phyloP scores from a whole-genome alignment of 2,797 vertebrate species.

The Molothrus aeneus region DNA sequence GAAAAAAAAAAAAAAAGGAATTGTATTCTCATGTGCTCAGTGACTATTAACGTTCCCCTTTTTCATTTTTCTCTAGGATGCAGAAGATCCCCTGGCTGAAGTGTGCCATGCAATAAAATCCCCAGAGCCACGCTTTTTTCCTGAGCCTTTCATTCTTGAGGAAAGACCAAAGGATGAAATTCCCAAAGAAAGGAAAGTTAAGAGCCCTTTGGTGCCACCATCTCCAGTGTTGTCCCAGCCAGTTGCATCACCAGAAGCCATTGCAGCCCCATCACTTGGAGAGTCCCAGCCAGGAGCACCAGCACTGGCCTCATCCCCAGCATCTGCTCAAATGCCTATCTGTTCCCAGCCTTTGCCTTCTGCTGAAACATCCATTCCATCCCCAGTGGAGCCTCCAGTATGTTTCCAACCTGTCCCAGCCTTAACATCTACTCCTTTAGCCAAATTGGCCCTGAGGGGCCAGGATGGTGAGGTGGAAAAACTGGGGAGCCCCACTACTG shows the following conservation, averaged over 20 bases:
- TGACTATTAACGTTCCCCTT: neutral
- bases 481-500: conserved; percentile 67
- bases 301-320: conserved; percentile 13
- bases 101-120: conserved; percentile 57
- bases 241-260: conserved; percentile 78
- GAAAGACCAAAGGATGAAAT: conserved; percentile 68
- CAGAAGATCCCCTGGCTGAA: neutral
- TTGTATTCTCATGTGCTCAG: accelerated
- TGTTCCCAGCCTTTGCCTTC: conserved; percentile 90
- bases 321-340: conserved; percentile 83
- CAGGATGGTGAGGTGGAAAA: conserved; percentile 60
- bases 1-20: neutral
- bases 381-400: conserved; percentile 84
- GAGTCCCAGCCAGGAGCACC: conserved; percentile 74
- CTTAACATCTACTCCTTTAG: conserved; percentile 86
- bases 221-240: conserved; percentile 89
- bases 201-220: conserved; percentile 33
- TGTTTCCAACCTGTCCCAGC: conserved; percentile 87
- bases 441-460: conserved; percentile 70
- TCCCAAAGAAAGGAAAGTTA: conserved; percentile 59
- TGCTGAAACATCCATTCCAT: conserved; percentile 82
- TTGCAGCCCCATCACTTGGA: conserved; percentile 73
- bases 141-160: conserved; percentile 76
- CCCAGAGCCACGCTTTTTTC: conserved; percentile 79
- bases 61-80: conserved; percentile 26